Conservation (phyloP, 2,113 vertebrate species). For the Monopterus albus region DNA sequence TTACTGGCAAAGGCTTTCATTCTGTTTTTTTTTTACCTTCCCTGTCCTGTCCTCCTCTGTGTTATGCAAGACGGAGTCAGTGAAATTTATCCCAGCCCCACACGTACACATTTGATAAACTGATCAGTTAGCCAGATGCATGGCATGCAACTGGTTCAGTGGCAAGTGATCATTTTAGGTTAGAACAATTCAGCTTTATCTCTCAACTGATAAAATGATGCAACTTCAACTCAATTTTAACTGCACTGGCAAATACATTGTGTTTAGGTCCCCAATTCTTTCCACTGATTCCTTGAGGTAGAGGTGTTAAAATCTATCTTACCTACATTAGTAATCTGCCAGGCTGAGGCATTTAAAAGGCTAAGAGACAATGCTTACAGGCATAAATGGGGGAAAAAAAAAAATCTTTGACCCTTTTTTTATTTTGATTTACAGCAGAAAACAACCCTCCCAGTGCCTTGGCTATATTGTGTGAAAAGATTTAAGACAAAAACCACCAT, state of each 20-base stretch:
- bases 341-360: neutral
- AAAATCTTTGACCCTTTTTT: neutral
- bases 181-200: neutral
- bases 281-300: neutral
- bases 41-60: conserved; percentile 49
- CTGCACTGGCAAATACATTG: neutral
- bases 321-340: neutral
- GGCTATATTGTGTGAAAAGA: neutral
- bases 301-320: neutral
- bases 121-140: conserved; percentile 46
- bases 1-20: conserved; percentile 66
- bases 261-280: neutral
- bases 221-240: neutral
- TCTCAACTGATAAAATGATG: neutral
- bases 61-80: conserved; percentile 66
- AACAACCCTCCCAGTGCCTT: conserved; percentile 1
- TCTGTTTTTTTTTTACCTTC: conserved; percentile 72
- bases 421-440: neutral
- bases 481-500: neutral
- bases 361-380: neutral
- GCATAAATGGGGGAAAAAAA: neutral
- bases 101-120: conserved; percentile 63
- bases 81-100: conserved; percentile 53
- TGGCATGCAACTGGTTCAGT: conserved; percentile 21
- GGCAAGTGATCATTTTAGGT: conserved; percentile 1